phyloP scores from a whole-genome alignment of 2,797 vertebrate species.

The Pipistrellus pipistrellus region DNA sequence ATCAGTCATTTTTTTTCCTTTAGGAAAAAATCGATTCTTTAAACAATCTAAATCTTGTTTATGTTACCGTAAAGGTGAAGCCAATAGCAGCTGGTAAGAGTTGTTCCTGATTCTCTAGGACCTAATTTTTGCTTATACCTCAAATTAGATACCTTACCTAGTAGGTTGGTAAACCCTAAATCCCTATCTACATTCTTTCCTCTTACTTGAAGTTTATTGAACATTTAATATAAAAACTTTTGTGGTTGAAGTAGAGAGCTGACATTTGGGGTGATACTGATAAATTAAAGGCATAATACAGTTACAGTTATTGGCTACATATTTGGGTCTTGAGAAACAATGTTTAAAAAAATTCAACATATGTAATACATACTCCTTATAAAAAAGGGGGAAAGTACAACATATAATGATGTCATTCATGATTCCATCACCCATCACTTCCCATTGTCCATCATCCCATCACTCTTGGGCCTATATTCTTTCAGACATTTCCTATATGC shows the following conservation, averaged over 20 bases:
- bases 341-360: not conserved
- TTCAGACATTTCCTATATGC: not conserved
- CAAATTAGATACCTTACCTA: slow-evolving; percentile 35
- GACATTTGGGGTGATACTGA: slow-evolving; percentile 14
- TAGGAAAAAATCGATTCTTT: not conserved
- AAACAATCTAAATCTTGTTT: not conserved
- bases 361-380: not conserved
- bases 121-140: slow-evolving; percentile 57
- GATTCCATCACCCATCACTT: not conserved
- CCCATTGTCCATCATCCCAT: not conserved
- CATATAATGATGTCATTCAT: not conserved
- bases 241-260: slow-evolving; percentile 1
- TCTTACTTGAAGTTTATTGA: slow-evolving; percentile 25
- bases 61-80: slow-evolving; percentile 5
- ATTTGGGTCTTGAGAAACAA: slow-evolving; percentile 51
- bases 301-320: not conserved
- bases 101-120: slow-evolving; percentile 25
- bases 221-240: slow-evolving; percentile 20
- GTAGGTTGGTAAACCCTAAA: slow-evolving; percentile 33
- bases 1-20: not conserved
- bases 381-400: not conserved
- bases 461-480: not conserved
- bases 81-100: not conserved
- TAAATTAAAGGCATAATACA: not conserved
- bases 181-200: slow-evolving; percentile 13